Evolutionary conservation across 2,797 vertebrate species (phyloP), one percentile per base, ranked within the genome.

Genomic region (Tympanoctomys barrerae): DNA sequence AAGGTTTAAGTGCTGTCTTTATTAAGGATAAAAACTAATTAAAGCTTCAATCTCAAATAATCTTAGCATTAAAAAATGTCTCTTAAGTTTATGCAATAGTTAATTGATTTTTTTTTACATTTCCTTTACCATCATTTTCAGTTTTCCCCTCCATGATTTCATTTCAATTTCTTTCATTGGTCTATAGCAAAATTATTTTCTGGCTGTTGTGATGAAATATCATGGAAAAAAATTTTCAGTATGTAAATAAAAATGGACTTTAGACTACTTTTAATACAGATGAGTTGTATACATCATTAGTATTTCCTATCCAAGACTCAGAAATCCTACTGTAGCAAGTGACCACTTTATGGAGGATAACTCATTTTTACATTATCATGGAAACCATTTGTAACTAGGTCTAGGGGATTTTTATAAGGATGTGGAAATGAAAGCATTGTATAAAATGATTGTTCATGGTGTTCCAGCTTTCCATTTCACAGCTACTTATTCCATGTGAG

Each of bases 1-100:
- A 96, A 93, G 59, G 70, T 97, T 97, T 97, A 97, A 96, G 86
- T 94, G 86, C 79, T 95, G 87, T 96, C 89, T 88, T 96, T 97
- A 95, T 95, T 96, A 95, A 95, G 84, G 92, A 95, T 95, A 95
- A 96, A 97, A 97, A 90, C 82, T 97, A 98, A 98, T 97, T 97
- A 96, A 97, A 96, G 10, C 96, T 97, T 96, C 96, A 97, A 96
- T 97, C 97, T 96, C 81, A 91, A 95, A 94, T 96, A 94, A 95
- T 97, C 52, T 93, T 86, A 84, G 39, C 82, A 89, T 97, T 96
- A 95, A 94, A 95, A 14, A 26, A 68, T 93, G 33, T 84, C 39
- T 97, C n/a, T 87, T 94, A 96, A 87, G 88, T 91, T 86, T 86
- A 87, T 89, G n/a, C 80, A 94, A 89, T 83, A 57, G 24, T 77